Percentiles rank a stretch among this genome's conserved stretches.
phyloP scores from a whole-genome alignment of 2,113 vertebrate genomes.

The Neodontobutis hainanensis region DNA sequence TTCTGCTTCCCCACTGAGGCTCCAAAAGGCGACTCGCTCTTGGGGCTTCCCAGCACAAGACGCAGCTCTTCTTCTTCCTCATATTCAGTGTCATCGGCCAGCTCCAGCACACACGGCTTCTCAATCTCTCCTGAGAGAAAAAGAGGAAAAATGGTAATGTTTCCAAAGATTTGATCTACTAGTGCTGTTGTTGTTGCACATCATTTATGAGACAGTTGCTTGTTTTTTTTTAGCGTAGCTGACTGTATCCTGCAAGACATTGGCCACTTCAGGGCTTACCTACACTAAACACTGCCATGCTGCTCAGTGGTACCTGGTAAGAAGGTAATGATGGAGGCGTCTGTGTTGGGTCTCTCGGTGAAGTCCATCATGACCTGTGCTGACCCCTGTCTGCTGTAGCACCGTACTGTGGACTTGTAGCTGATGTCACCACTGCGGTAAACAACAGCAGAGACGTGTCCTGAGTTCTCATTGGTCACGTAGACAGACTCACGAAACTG shows the following conservation, averaged over 20 bases:
- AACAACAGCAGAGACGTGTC: constrained; percentile 81
- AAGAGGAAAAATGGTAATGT: background rate
- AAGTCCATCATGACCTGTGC: constrained; percentile 98
- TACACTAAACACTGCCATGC: too few species aligned
- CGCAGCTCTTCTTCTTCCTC: constrained; percentile 91
- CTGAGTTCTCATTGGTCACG: constrained; percentile 82
- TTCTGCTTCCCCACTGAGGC: constrained; percentile 88
- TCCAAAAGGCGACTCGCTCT: constrained; percentile 87
- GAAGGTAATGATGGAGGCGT: constrained; percentile 86
- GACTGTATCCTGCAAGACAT: too few species aligned
- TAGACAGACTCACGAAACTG: constrained; percentile 87
- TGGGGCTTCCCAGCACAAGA: constrained; percentile 89
- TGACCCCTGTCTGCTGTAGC: constrained; percentile 91
- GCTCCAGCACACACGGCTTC: constrained; percentile 83
- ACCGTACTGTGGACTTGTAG: constrained; percentile 87
- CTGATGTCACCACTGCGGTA: constrained; percentile 86
- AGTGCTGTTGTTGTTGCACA: background rate
- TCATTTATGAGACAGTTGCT: too few species aligned
- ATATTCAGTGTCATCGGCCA: constrained; percentile 85
- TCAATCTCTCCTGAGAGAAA: constrained; percentile 86
- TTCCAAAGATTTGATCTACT: background rate
- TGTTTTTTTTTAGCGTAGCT: too few species aligned
- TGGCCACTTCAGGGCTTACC: too few species aligned
- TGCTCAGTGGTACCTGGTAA: constrained; percentile 80
- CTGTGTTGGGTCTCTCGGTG: constrained; percentile 91